Base-by-base conservation (phyloP, 1,140 invertebrate genomes). In the Harpegnathos saltator region DNA sequence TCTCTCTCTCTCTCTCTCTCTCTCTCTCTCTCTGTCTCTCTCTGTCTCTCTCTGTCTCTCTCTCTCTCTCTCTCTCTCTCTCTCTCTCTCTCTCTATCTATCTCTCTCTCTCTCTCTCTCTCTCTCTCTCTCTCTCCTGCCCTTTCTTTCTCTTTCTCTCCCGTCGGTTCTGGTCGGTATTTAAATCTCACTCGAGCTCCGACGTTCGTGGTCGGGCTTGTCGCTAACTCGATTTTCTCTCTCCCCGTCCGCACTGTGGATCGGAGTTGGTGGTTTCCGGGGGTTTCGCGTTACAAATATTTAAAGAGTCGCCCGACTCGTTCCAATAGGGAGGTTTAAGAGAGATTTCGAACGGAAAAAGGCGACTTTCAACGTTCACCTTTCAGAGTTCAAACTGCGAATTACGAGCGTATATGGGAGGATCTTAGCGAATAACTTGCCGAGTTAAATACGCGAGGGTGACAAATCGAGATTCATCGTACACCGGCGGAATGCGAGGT, bases 141-240 rank as follows among this genome's bases (percentile, higher is more conserved):
- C 5, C 29, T 33, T 33, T 5, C 5, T 33, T 33, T 44, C 38
- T 9, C 38, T 44, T 11, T 44, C 38, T 44, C 7, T 11, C 38
- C 38, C 38, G 38, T 44, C 71, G 11, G 0, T 48, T 63, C 9
- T 0, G 7, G 24, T n/a, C 19, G n/a, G 17, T 15, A 72, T 72
- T 61, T 54, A 63, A 33, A 3, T 59, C 58, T 48, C 22, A 15
- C 17, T 22, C 15, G 15, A 71, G 26, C 17, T 48, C 29, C 29
- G 14, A 38, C 54, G 54, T 44, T 44, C 38, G 59, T 26, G 17
- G 48, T 26, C n/a, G 4, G 5, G 26, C n/a, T 7, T 19, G 63
- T 19, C 14, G 75, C 61, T 68, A 65, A 78, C 29, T 33, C 15
- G 68, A 68, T 68, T 78, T 56, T 68, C 63, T n/a, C 54, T 44